Evolutionary conservation across 2,113 vertebrate species (phyloP), one percentile per base, ranked within the genome.

Genomic region (Ciconia maguari): DNA sequence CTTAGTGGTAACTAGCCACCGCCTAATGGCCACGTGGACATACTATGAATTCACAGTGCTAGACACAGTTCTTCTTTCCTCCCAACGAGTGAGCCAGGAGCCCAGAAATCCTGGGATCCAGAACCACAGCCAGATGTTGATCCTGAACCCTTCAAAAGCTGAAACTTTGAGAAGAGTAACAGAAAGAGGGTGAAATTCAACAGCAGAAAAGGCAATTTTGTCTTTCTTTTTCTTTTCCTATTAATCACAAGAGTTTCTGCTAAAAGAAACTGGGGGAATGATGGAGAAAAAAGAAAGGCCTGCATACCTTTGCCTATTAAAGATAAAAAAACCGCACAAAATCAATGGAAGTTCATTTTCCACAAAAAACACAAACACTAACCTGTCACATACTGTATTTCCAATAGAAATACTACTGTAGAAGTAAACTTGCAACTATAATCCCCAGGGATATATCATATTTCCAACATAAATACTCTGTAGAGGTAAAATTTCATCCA

Each of bases 1-100:
- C 92, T 96, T 84, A 96, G 72, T 6, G 22, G 76, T 91, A 92
- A 90, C 86, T 18, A 87, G 48, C 74, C 36, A 27, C 76, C 68
- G 74, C 48, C 72, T 80, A 66, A 88, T 18, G 55, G 80, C 79
- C 95, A 82, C 1, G 2, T 62, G 55, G 64, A 66, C 4, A 3
- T 20, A 34, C 46, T 42, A 32, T 3, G 1, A 75, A 68, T 71
- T 78, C 54, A 64, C 16, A 41, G 44, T 6, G 64, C 14, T 85
- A 38, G 76, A 81, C n/a, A 78, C 18, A 26, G 52, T 48, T 83
- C 38, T 57, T 48, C 78, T 21, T 52, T 71, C 42, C n/a, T 74
- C 51, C 57, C 3, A 1, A 4, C 0, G 0, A 49, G 46, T 13
- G 24, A 90, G 58, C 16, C 79, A 58, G 1, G 3, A 89, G 52